Evolutionary conservation across 2,888 invertebrate species (phyloP).

Genomic region (Rhimphoctona megacephalus): DNA sequence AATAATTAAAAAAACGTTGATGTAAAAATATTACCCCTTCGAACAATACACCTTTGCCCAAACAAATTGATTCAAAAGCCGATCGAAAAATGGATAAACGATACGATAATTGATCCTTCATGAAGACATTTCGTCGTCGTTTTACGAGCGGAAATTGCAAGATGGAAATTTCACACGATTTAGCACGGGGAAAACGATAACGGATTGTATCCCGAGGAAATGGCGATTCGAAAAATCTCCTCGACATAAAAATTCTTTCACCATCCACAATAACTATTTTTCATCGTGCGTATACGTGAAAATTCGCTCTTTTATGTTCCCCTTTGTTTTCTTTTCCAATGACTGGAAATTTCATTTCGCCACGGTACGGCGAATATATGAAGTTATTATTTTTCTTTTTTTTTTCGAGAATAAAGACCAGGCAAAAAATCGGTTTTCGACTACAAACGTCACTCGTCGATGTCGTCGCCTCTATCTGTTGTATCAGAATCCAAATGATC

Average conservation of each 20-base stretch:
- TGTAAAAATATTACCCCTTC: not conserved
- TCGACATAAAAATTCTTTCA: constrained; percentile 31
- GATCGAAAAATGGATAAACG: constrained; percentile 8
- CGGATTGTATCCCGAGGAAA: constrained; percentile 34
- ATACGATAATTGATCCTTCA: constrained; percentile 37
- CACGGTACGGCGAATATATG: constrained; percentile 4
- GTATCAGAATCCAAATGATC: constrained; percentile 61
- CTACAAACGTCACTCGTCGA: constrained; percentile 50
- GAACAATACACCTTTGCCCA: not conserved
- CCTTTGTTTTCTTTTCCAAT: constrained; percentile 53
- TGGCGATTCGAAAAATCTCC: constrained; percentile 28
- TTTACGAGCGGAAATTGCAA: constrained; percentile 56
- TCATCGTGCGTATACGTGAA: constrained; percentile 27
- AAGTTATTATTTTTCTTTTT: constrained; percentile 17
- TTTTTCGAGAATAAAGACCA: constrained; percentile 7
- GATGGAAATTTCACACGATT: constrained; percentile 37
- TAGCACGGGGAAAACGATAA: constrained; percentile 6
- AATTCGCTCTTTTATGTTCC: constrained; percentile 30
- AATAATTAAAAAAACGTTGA: not conserved
- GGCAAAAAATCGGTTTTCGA: constrained; percentile 27
- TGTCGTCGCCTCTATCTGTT: constrained; percentile 52
- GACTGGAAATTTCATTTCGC: constrained; percentile 58
- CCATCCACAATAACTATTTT: not conserved
- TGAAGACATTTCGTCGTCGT: constrained; percentile 52
- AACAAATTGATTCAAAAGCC: not conserved